Percentiles rank a stretch among this genome's conserved stretches.
Evolutionary conservation across 2,797 vertebrate species (phyloP).

Genomic region (Octomys mimax): DNA sequence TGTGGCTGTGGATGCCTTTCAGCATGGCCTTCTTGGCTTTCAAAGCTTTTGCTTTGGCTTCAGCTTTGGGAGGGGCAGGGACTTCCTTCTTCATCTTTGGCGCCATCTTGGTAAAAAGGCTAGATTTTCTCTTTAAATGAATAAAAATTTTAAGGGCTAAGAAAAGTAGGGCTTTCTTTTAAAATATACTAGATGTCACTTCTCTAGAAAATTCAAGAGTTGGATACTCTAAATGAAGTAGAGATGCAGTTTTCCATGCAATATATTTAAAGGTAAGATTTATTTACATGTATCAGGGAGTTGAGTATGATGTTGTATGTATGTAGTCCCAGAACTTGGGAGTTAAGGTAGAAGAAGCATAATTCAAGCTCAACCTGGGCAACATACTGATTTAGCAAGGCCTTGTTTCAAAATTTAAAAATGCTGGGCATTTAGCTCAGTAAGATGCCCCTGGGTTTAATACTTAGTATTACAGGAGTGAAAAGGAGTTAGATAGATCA

Average conservation of each 20-base stretch:
- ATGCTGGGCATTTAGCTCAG: no score
- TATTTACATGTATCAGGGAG: slow-evolving; percentile 17
- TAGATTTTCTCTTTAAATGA: not conserved
- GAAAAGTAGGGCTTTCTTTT: not conserved
- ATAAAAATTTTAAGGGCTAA: not conserved
- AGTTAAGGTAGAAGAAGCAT: not conserved
- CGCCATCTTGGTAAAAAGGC: no score
- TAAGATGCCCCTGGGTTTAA: no score
- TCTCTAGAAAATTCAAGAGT: not conserved
- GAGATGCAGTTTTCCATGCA: slow-evolving; percentile 7
- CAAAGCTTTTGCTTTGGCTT: no score
- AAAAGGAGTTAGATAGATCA: not conserved
- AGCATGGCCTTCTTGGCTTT: no score
- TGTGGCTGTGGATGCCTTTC: no score
- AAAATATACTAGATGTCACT: not conserved
- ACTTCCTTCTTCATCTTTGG: no score
- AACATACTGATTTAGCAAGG: not conserved
- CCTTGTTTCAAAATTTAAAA: not conserved
- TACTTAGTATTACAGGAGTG: not conserved
- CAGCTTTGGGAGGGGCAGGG: no score
- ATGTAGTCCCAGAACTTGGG: not conserved
- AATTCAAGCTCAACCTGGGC: not conserved
- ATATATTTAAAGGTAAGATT: not conserved
- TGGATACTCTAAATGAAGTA: slow-evolving; percentile 12
- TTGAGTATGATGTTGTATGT: not conserved